phyloP scores from a whole-genome alignment of 2,888 invertebrate genomes.

The Alitta virens region DNA sequence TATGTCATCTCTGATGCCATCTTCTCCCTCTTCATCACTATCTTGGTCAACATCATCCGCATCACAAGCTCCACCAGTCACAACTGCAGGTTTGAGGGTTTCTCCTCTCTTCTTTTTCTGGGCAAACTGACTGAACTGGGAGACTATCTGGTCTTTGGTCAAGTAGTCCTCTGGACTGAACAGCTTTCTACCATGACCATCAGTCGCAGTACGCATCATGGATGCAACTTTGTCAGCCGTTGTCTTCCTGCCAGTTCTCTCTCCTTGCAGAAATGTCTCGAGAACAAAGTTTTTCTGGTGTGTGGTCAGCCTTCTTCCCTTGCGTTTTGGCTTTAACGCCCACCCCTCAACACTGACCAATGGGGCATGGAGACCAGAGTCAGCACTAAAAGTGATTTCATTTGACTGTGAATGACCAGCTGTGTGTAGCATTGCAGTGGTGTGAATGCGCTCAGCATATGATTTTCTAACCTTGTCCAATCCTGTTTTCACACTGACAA shows the following conservation, averaged over 20 bases:
- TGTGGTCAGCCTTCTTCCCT: too few relatives aligned
- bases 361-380: too few relatives aligned
- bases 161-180: background rate
- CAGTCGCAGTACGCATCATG: background rate
- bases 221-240: background rate
- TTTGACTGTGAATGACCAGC: background rate
- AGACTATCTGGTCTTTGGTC: background rate
- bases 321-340: too few relatives aligned
- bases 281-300: background rate
- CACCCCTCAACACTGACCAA: too few relatives aligned
- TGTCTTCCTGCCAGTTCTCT: background rate
- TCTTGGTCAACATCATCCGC: too few relatives aligned
- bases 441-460: background rate
- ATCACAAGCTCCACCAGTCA: too few relatives aligned
- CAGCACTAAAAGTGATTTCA: too few relatives aligned
- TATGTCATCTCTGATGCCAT: too few relatives aligned
- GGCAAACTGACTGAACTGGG: background rate
- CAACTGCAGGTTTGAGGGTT: too few relatives aligned
- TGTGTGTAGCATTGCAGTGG: background rate
- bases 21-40: too few relatives aligned
- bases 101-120: too few relatives aligned
- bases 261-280: background rate
- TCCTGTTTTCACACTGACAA: background rate
- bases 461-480: background rate
- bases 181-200: slow-evolving; percentile 2